Evolutionary conservation across 2,888 invertebrate species (phyloP).

Genomic region (Pseudanteris insignis): DNA sequence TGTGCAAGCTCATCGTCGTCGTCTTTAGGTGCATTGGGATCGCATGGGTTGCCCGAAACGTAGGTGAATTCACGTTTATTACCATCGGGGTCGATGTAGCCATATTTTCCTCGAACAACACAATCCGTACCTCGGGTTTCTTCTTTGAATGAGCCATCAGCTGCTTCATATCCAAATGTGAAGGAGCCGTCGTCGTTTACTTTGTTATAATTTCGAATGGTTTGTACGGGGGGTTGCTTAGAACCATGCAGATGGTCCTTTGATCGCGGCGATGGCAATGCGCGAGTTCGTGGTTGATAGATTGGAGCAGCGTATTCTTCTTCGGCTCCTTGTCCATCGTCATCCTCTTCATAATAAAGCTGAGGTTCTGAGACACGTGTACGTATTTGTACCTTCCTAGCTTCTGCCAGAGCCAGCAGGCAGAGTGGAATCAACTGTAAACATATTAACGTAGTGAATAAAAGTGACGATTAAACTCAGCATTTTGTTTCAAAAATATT

Average conservation of each 20-base stretch:
- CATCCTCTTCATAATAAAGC: conserved; percentile 66
- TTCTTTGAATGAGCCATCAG: conserved; percentile 87
- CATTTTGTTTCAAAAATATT: neutral
- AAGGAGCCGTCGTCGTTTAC: conserved; percentile 85
- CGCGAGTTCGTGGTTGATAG: conserved; percentile 61
- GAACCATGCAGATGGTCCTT: conserved; percentile 69
- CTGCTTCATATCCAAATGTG: conserved; percentile 85
- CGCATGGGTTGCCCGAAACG: conserved; percentile 86
- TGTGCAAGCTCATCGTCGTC: conserved; percentile 70
- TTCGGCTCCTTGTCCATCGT: conserved; percentile 61
- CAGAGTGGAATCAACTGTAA: conserved; percentile 59
- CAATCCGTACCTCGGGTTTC: conserved; percentile 87
- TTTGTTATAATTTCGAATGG: conserved; percentile 84
- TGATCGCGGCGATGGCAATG: conserved; percentile 65
- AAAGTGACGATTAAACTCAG: neutral
- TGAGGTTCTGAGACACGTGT: conserved; percentile 65
- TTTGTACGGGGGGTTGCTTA: conserved; percentile 81
- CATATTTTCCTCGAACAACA: conserved; percentile 87
- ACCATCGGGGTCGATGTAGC: conserved; percentile 87
- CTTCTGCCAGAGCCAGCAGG: conserved; percentile 59
- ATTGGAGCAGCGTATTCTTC: conserved; percentile 54
- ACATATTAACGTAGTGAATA: too few relatives aligned
- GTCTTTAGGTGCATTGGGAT: conserved; percentile 81
- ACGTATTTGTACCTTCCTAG: conserved; percentile 68
- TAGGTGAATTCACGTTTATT: conserved; percentile 87